Evolutionary conservation across 2,113 vertebrate species (phyloP).

Genomic region (Butorides virescens): DNA sequence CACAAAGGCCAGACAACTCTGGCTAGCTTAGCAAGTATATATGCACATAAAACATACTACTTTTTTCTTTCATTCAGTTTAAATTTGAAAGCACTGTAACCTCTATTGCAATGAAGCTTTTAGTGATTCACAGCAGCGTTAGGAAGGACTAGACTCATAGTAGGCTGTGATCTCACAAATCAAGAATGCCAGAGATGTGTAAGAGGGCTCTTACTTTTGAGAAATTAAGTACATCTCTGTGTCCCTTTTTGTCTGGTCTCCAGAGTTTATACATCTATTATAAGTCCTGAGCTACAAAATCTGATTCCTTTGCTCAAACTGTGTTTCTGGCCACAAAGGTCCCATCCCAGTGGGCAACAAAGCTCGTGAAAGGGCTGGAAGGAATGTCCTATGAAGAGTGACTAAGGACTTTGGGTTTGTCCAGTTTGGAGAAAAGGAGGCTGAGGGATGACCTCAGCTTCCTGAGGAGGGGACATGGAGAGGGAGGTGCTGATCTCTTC

Average conservation of each 20-base stretch:
- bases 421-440: neutral
- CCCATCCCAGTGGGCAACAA: neutral
- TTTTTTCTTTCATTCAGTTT: neutral
- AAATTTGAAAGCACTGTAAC: neutral
- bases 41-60: neutral
- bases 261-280: neutral
- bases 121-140: neutral
- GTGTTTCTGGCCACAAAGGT: neutral
- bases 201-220: neutral
- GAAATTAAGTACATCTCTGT: neutral
- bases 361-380: neutral
- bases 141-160: neutral
- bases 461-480: neutral
- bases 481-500: neutral
- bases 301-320: neutral
- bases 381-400: accelerated
- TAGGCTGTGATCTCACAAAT: neutral
- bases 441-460: neutral
- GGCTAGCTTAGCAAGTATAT: neutral
- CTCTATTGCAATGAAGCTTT: neutral
- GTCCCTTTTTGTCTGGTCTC: neutral
- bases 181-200: neutral
- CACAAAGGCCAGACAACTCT: neutral
- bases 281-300: neutral
- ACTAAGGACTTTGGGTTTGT: neutral